Evolutionary conservation across 2,113 vertebrate species (phyloP), one percentile per base, ranked within the genome.

Genomic region (Trochalopteron elliotii): DNA sequence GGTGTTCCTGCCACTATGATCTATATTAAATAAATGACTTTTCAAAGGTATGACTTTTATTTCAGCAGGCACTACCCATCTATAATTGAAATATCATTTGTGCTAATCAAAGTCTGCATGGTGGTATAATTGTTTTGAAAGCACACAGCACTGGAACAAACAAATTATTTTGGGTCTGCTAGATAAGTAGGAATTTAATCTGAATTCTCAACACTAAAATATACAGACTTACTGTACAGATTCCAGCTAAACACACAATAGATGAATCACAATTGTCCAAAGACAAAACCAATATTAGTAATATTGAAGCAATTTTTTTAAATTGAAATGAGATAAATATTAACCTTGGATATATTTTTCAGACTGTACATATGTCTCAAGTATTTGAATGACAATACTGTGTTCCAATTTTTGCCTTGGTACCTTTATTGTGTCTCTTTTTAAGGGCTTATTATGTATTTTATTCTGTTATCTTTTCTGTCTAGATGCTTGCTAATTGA

Each of bases 31-130:
- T 71, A 89, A 89, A 89, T 64, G 21, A 67, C 35, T 91, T 95
- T 89, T 92, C 61, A 94, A 72, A 47, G 35, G 14, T 65, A 89
- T 79, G 91, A 82, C 35, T 89, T 94, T 84, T 75, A 71, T 45
- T 83, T 89, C 63, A 87, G 40, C 42, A 83, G 68, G 2, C 10
- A 60, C 33, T 87, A 22, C 31, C 53, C 31, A 89, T 63, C 23
- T 92, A 57, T 79, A 87, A 93, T 33, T 82, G 57, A 95, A 96
- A 84, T 82, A 91, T 57, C 11, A 85, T 70, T 87, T 92, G 42
- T 82, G 45, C 53, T 93, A 89, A 60, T 89, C 65, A 84, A 69
- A 59, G 40, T 81, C 83, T 75, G 52, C 35, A 17, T 30, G 35
- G 71, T 70, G 24, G 10, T 87, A 25, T 64, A 93, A 63, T 78